These are phyloP conservation scores for Luidia sarsii DNA, from an alignment of 53 echinoderm and acorn worm genomes.

Conservation along the genomic window DNA sequence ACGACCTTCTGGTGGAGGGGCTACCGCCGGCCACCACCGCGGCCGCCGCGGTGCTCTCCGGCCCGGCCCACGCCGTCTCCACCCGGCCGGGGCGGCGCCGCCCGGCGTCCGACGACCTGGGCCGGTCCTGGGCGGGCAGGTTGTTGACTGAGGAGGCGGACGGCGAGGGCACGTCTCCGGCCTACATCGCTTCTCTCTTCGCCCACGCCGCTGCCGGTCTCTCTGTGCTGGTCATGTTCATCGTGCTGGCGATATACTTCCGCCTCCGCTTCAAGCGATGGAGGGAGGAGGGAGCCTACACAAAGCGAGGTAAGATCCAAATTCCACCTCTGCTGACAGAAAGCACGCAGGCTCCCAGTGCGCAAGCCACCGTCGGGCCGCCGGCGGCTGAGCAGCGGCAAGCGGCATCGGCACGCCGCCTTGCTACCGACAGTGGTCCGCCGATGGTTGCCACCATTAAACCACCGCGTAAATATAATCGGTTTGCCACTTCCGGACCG, in stretches of 20 bases:
- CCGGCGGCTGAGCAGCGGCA: too few species aligned
- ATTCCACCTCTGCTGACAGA: too few species aligned
- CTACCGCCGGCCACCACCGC: background rate
- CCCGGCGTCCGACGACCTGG: background rate
- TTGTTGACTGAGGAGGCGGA: background rate
- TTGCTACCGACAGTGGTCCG: too few species aligned
- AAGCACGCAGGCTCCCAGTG: too few species aligned
- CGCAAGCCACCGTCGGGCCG: too few species aligned
- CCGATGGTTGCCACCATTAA: too few species aligned
- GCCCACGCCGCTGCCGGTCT: background rate
- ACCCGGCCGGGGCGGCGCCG: too few species aligned
- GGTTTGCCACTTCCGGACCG: too few species aligned
- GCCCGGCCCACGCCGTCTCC: background rate
- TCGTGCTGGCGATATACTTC: background rate
- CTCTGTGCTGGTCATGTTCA: background rate
- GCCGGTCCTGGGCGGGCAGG: background rate
- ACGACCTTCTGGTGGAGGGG: background rate
- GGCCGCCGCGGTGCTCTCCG: background rate
- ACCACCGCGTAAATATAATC: too few species aligned
- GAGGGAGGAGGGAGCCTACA: background rate
- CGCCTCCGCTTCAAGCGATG: background rate
- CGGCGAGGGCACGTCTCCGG: background rate
- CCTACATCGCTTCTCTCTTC: conserved; percentile 9
- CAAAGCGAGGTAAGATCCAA: too few species aligned
- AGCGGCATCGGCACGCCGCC: too few species aligned